Evolutionary conservation across 2,113 vertebrate species (phyloP).

Genomic region (Peucedramus taeniatus): DNA sequence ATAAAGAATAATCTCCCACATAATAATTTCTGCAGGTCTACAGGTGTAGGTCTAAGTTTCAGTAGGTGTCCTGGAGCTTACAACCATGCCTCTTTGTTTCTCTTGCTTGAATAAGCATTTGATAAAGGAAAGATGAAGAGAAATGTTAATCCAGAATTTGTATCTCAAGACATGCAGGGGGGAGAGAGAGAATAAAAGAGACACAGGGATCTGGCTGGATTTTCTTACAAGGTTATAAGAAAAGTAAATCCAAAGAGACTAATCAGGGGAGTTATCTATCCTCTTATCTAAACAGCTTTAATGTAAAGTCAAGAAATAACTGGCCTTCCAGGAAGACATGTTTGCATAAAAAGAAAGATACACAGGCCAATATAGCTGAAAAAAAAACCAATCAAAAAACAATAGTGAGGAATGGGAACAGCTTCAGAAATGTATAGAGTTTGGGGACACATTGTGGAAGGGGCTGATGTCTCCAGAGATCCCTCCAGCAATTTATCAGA

Average conservation of each 20-base stretch:
- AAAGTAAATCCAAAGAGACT: slow-evolving; percentile 31
- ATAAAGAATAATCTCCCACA: slow-evolving; percentile 16
- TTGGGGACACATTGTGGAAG: background rate
- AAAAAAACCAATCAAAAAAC: background rate
- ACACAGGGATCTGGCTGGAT: background rate
- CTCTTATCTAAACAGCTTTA: slow-evolving; percentile 20
- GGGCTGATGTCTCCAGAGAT: background rate
- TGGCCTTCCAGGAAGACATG: background rate
- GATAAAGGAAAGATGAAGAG: slow-evolving; percentile 20
- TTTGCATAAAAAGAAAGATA: background rate
- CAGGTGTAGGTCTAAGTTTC: slow-evolving; percentile 6
- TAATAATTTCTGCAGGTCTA: background rate
- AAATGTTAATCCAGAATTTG: slow-evolving; percentile 56
- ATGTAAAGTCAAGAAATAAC: slow-evolving; percentile 36
- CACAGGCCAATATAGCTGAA: background rate
- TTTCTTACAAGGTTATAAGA: slow-evolving; percentile 37
- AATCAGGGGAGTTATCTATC: background rate
- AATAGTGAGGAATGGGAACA: background rate
- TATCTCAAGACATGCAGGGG: slow-evolving; percentile 15
- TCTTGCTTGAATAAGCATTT: slow-evolving; percentile 15
- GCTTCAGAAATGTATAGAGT: background rate
- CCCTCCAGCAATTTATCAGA: background rate
- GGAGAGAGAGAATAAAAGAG: background rate
- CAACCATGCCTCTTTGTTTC: slow-evolving; percentile 10
- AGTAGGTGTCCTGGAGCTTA: slow-evolving; percentile 35